These are phyloP conservation scores for Copidosoma floridanum DNA, from an alignment of 1,140 invertebrate genomes.

Conservation along the genomic window DNA sequence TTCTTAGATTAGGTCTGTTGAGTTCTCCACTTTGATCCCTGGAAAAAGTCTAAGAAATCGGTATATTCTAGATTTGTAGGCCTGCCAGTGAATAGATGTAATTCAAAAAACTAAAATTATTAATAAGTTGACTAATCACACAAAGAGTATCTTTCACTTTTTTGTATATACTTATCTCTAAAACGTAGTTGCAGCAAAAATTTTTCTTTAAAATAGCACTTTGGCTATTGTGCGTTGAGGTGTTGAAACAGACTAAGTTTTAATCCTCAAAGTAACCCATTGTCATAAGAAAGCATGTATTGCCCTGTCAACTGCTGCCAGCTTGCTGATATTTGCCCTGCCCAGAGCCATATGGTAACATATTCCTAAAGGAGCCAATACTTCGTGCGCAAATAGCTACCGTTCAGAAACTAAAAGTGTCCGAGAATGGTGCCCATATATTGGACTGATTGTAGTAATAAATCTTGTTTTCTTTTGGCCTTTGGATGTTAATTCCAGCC, in stretches of 20 bases:
- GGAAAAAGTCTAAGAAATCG: background rate
- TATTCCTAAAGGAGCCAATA: conserved; percentile 32
- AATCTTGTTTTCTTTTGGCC: conserved; percentile 32
- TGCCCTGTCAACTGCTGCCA: conserved; percentile 36
- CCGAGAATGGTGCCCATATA: conserved; percentile 31
- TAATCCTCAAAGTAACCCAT: conserved; percentile 41
- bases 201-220: no score
- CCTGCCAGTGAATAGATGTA: conserved; percentile 25
- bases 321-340: conserved; percentile 21
- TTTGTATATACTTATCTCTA: no score
- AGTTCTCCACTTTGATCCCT: background rate
- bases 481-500: conserved; percentile 35
- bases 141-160: no score
- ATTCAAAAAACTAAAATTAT: conserved; percentile 38
- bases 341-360: conserved; percentile 37
- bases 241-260: conserved; percentile 37
- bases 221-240: conserved; percentile 37
- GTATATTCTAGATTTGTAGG: conserved; percentile 7
- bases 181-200: no score
- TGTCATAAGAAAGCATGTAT: conserved; percentile 33
- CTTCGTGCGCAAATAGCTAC: conserved; percentile 33
- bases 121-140: no score
- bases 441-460: background rate
- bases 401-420: conserved; percentile 45
- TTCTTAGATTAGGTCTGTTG: no score